phyloP scores from a whole-genome alignment of 2,113 vertebrate species.

The Garra rufa region DNA sequence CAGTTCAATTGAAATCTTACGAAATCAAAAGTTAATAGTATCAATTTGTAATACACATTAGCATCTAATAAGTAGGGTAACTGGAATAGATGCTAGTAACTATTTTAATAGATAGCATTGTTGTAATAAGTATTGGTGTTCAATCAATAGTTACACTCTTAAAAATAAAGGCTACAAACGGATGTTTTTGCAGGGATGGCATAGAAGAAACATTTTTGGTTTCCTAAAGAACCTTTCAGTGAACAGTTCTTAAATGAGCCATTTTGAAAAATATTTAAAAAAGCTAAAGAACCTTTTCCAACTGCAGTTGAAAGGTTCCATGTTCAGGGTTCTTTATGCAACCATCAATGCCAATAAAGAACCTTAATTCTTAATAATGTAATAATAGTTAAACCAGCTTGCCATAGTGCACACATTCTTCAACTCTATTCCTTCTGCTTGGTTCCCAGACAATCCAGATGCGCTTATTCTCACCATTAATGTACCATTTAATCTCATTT shows the following conservation, averaged over 20 bases:
- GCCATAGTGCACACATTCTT: conserved; percentile 6
- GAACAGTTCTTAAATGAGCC: too few species aligned
- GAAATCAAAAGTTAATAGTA: background rate
- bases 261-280: too few species aligned
- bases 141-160: background rate
- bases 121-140: background rate
- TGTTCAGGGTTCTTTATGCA: too few species aligned
- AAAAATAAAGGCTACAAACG: too few species aligned
- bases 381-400: background rate
- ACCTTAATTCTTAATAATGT: too few species aligned
- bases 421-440: conserved; percentile 25
- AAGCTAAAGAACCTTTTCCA: too few species aligned
- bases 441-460: conserved; percentile 29
- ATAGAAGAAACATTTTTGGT: too few species aligned
- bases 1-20: background rate
- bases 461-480: background rate
- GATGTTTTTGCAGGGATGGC: too few species aligned
- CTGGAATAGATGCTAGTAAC: background rate
- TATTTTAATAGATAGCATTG: background rate
- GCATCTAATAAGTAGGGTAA: background rate
- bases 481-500: background rate
- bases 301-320: too few species aligned
- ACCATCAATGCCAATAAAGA: too few species aligned
- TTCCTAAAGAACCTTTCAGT: too few species aligned
- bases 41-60: background rate